Evolutionary conservation across 2,888 invertebrate species (phyloP).

Genomic region (Netelia inedita): DNA sequence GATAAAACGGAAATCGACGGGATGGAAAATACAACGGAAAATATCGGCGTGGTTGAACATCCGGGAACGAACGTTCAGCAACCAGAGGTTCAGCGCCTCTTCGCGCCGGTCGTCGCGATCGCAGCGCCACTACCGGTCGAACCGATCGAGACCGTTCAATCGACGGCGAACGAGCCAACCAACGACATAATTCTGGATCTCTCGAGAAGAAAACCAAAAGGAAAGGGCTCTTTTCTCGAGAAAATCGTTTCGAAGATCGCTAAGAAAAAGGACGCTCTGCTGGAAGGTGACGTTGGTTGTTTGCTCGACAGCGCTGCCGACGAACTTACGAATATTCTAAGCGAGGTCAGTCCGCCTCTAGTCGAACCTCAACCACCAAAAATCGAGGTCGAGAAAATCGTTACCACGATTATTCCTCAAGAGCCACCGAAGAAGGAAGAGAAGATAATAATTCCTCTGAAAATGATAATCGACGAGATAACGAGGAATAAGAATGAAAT

Average conservation of each 20-base stretch:
- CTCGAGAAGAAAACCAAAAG: slow-evolving; percentile 81
- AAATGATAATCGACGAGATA: neutral
- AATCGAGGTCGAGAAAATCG: slow-evolving; percentile 39
- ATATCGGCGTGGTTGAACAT: neutral
- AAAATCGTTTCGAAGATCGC: slow-evolving; percentile 84
- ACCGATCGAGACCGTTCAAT: slow-evolving; percentile 2
- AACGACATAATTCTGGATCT: slow-evolving; percentile 83
- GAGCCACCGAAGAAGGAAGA: slow-evolving; percentile 37
- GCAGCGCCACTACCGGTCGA: slow-evolving; percentile 11
- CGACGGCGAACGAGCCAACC: slow-evolving; percentile 64
- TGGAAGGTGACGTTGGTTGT: slow-evolving; percentile 79
- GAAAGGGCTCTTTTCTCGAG: slow-evolving; percentile 83
- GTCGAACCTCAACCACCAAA: slow-evolving; percentile 34
- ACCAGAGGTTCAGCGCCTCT: slow-evolving; percentile 21
- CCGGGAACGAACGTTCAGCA: neutral
- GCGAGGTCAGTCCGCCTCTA: slow-evolving; percentile 72
- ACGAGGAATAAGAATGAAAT: slow-evolving; percentile 10
- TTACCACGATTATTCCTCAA: neutral
- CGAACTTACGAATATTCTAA: slow-evolving; percentile 77
- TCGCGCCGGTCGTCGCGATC: neutral
- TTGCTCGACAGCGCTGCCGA: slow-evolving; percentile 78
- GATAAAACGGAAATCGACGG: slow-evolving; percentile 5
- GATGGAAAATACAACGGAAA: slow-evolving; percentile 29
- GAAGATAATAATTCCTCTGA: neutral
- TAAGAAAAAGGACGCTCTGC: slow-evolving; percentile 81